Evolutionary conservation across 2,797 vertebrate genomes (phyloP).

Genomic region (Halcyon chelicuti): DNA sequence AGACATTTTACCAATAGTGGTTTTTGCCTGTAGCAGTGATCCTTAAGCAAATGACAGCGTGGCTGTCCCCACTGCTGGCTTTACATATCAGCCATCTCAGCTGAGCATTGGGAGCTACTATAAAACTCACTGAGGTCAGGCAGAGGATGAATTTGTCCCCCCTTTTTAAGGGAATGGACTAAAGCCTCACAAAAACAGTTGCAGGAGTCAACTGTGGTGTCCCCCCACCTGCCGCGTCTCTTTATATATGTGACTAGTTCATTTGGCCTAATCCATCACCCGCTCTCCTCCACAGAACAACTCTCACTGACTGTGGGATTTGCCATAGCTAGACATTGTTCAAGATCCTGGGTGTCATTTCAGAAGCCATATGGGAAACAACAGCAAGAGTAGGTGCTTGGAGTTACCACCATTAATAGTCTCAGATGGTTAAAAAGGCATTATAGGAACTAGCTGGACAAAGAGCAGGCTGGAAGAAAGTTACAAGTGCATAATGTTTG

Average conservation of each 20-base stretch:
- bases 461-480: neutral
- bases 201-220: neutral
- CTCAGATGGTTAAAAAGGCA: neutral
- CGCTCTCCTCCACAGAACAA: neutral
- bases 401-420: neutral
- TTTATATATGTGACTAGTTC: neutral
- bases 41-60: neutral
- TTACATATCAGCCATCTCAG: neutral
- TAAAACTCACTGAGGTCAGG: neutral
- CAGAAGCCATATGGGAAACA: neutral
- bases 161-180: neutral
- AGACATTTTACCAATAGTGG: neutral
- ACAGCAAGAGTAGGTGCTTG: neutral
- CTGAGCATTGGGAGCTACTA: neutral
- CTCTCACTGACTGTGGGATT: neutral
- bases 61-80: neutral
- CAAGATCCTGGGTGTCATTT: neutral
- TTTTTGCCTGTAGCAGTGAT: neutral
- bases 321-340: neutral
- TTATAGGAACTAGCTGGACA: neutral
- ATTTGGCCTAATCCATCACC: neutral
- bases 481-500: neutral
- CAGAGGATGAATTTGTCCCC: neutral
- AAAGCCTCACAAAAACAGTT: neutral
- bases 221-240: accelerated